Evolutionary conservation across 2,113 vertebrate genomes (phyloP).

Genomic region (Chamaea fasciata): DNA sequence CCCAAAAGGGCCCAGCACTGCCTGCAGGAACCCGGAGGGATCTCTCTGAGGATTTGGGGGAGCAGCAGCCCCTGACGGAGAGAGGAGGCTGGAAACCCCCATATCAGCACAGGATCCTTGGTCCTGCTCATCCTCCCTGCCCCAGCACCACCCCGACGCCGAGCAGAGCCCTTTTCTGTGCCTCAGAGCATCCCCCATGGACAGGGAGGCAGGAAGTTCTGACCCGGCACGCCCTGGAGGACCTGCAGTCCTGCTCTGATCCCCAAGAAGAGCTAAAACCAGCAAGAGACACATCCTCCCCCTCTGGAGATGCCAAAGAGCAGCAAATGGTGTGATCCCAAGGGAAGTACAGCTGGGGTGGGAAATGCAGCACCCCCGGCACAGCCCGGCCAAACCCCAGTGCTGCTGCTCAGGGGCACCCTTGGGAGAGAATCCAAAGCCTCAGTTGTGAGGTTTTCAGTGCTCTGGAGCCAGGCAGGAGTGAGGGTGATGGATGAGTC

Average conservation of each 20-base stretch:
- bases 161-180: neutral
- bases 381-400: neutral
- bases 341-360: neutral
- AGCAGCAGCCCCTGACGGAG: accelerated
- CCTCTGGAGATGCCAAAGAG: neutral
- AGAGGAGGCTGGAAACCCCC: neutral
- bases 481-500: neutral
- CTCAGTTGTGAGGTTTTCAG: accelerated
- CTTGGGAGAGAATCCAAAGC: neutral
- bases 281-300: neutral
- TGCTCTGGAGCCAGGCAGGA: neutral
- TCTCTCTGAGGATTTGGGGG: neutral
- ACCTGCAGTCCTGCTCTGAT: neutral
- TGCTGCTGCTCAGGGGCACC: neutral
- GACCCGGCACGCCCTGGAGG: accelerated
- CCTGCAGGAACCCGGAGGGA: accelerated
- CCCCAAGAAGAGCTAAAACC: accelerated
- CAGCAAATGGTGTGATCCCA: accelerated
- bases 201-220: accelerated
- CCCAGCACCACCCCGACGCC: neutral
- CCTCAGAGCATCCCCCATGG: accelerated
- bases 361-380: neutral
- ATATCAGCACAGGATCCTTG: accelerated
- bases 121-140: neutral
- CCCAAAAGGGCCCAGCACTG: neutral